A percentile compares a stretch with the other conserved stretches of the same genome.
Conservation (phyloP, 1,140 invertebrate genomes). For the Hypothenemus hampei region DNA sequence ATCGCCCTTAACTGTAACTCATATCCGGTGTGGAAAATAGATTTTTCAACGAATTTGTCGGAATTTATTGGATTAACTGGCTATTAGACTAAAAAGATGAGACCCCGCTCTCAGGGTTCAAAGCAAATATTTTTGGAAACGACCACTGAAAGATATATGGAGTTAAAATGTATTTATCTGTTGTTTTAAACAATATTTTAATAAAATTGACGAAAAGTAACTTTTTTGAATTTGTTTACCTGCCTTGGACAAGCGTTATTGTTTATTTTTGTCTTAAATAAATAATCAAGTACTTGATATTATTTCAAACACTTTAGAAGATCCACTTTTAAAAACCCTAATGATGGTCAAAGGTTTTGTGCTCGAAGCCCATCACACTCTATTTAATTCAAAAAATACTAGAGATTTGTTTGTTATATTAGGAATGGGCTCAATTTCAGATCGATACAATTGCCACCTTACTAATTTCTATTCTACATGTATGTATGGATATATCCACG, state of each 20-base stretch:
- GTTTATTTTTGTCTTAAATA: too few species aligned
- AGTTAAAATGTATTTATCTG: constrained; percentile 3
- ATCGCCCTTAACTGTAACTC: constrained; percentile 20
- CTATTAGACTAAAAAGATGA: constrained; percentile 5
- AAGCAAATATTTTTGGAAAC: constrained; percentile 12
- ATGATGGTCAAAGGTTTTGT: neutral
- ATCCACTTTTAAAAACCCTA: neutral
- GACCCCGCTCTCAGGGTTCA: constrained; percentile 12
- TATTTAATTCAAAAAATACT: neutral
- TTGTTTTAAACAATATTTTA: neutral
- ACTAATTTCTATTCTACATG: neutral
- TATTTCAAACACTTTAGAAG: neutral
- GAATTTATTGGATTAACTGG: constrained; percentile 12
- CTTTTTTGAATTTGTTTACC: neutral
- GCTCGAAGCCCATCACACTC: neutral
- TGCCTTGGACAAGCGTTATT: neutral
- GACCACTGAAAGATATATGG: neutral
- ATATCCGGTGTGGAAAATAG: constrained; percentile 1
- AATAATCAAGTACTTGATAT: neutral
- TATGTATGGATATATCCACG: constrained; percentile 44
- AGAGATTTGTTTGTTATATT: neutral
- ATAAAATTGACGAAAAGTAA: neutral
- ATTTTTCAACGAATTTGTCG: constrained; percentile 7
- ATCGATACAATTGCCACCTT: neutral
- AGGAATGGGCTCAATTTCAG: neutral